Evolutionary conservation across 2,113 vertebrate genomes (phyloP), one percentile per base, ranked within the genome.

Genomic region (Patagioenas fasciata): DNA sequence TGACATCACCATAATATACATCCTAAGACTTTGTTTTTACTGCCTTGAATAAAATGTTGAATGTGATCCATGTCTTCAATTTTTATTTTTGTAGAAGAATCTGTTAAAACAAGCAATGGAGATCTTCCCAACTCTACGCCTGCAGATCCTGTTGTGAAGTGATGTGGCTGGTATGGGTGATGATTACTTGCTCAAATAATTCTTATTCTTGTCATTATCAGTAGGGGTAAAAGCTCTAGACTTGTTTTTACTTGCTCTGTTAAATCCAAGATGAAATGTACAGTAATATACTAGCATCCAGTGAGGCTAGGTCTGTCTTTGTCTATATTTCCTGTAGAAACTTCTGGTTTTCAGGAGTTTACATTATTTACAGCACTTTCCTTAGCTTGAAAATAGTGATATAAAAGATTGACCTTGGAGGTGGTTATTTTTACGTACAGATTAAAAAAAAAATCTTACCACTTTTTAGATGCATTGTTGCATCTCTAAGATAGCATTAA

Each of bases 111-210:
- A 71, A 98, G 86, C 95, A 97, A 87, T 0, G 97, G 97, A 88
- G 97, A 97, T 16, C 85, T 97, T 42, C 61, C 97, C 58, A 96
- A 44, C 61, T 47, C 97, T 17, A 44, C 77, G 2, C 85, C 97
- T 88, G 91, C 97, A 11, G 98, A 98, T 67, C 98, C 98, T 21
- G 93, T 97, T 51, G 96, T 98, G 94, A 98, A 98, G 78, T 98
- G 98, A 98, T 38, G 3, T 2, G 15, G 54, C 73, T 87, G 94
- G 88, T 94, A 67, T 17, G 95, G n/a, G 10, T 75, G 66, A 67
- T 66, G 38, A 57, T 75, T 82, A 53, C 60, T 57, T 89, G 16
- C 78, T 94, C 51, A 16, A 60, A 31, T 34, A 79, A 60, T 50
- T 54, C 23, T 2, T n/a, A 36, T 58, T 65, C 31, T 66, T 70